phyloP scores from a whole-genome alignment of 2,888 invertebrate genomes.

The Machimus atricapillus region DNA sequence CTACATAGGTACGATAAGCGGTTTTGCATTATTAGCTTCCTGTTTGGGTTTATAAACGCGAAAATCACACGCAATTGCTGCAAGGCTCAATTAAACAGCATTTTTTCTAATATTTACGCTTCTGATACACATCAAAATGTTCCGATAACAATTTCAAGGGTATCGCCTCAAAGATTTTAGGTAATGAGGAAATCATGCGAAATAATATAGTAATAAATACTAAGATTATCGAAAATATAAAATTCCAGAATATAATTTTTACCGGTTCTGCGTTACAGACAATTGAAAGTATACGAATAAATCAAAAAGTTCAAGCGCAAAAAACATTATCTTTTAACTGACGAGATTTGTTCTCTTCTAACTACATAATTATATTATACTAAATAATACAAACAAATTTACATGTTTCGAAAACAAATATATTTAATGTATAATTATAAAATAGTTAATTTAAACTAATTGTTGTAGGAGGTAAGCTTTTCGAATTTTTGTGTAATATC shows the following conservation, averaged over 20 bases:
- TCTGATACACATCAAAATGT: neutral
- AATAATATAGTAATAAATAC: neutral
- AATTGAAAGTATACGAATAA: neutral
- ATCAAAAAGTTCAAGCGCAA: neutral
- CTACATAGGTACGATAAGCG: neutral
- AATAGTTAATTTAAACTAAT: too few relatives aligned
- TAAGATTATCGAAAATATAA: neutral
- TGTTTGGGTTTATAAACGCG: neutral
- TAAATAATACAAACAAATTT: too few relatives aligned
- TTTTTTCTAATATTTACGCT: neutral
- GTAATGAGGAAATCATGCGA: neutral
- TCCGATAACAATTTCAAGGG: neutral
- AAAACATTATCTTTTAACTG: neutral
- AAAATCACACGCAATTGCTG: neutral
- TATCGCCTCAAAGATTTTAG: neutral
- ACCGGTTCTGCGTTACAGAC: neutral
- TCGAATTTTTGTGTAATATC: too few relatives aligned
- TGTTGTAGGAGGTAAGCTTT: too few relatives aligned
- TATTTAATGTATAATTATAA: too few relatives aligned
- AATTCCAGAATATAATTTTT: neutral
- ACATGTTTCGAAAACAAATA: too few relatives aligned
- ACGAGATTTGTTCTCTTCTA: neutral
- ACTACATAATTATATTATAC: neutral
- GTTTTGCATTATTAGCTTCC: neutral
- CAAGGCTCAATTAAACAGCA: neutral